Evolutionary conservation across 2,797 vertebrate species (phyloP).

Genomic region (Toxotes lorentzi): DNA sequence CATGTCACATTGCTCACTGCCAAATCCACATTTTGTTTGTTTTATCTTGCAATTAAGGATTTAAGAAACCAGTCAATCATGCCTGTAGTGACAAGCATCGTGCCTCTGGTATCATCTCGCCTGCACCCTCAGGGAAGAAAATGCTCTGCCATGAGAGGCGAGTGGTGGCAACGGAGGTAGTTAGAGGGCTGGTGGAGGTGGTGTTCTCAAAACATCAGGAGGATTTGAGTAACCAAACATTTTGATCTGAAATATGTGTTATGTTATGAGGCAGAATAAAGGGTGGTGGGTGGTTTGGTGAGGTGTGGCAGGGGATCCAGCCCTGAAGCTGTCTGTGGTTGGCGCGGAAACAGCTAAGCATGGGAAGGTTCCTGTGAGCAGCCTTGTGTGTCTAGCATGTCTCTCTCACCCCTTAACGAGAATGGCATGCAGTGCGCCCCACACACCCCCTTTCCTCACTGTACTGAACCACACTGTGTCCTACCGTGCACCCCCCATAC

Average conservation of each 20-base stretch:
- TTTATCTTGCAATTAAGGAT: conserved; percentile 55
- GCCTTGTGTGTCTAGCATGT: conserved; percentile 69
- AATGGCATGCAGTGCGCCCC: conserved; percentile 76
- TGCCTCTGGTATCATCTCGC: conserved; percentile 39
- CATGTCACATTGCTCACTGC: conserved; percentile 23
- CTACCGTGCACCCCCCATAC: conserved; percentile 72
- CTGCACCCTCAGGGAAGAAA: conserved; percentile 16
- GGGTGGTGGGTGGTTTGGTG: conserved; percentile 2
- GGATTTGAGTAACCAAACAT: conserved; percentile 15
- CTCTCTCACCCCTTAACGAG: conserved; percentile 77
- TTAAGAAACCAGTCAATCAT: conserved; percentile 48
- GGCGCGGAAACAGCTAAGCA: conserved; percentile 54
- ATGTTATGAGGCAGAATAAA: conserved; percentile 24
- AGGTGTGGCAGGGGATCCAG: conserved; percentile 1
- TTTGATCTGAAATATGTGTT: conserved; percentile 17
- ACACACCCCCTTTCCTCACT: conserved; percentile 74
- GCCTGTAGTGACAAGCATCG: conserved; percentile 56
- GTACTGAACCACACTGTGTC: conserved; percentile 76
- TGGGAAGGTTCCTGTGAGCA: conserved; percentile 64
- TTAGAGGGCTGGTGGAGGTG: not conserved
- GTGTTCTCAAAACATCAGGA: conserved; percentile 43
- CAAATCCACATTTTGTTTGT: conserved; percentile 56
- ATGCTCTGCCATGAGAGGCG: conserved; percentile 11
- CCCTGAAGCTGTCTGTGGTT: conserved; percentile 51
- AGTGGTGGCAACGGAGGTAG: conserved; percentile 6